phyloP scores from a whole-genome alignment of 2,888 invertebrate species.

The Rhingia campestris region DNA sequence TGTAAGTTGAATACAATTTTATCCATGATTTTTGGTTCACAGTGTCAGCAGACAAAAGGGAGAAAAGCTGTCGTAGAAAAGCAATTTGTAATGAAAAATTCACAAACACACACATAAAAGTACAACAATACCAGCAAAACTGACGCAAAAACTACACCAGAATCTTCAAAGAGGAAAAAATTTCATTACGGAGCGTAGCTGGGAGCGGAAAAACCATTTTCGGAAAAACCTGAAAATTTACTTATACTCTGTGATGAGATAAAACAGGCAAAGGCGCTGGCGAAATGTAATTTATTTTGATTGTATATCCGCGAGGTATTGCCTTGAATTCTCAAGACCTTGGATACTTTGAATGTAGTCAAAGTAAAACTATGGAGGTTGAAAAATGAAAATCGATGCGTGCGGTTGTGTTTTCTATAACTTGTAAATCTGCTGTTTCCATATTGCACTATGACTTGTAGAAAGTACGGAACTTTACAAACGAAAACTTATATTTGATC shows the following conservation, averaged over 20 bases:
- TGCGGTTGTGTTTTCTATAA: too few species aligned
- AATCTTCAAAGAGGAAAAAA: conserved; percentile 48
- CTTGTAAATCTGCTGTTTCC: too few species aligned
- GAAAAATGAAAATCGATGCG: too few species aligned
- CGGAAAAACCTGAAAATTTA: conserved; percentile 51
- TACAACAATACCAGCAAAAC: conserved; percentile 21
- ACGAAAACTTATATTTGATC: too few species aligned
- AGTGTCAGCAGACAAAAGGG: conserved; percentile 5
- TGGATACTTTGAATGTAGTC: background rate
- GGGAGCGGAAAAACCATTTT: conserved; percentile 23
- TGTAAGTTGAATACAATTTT: conserved; percentile 47
- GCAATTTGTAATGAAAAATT: conserved; percentile 19
- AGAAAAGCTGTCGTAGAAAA: conserved; percentile 11
- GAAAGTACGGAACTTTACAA: too few species aligned
- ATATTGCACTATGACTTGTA: too few species aligned
- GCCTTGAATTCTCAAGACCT: background rate
- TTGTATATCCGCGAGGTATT: conserved; percentile 15
- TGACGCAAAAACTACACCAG: conserved; percentile 10
- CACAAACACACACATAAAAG: conserved; percentile 22
- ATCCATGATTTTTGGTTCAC: conserved; percentile 35
- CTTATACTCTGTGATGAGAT: conserved; percentile 15
- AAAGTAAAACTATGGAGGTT: too few species aligned
- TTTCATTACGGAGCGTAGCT: conserved; percentile 54
- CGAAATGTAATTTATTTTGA: conserved; percentile 40
- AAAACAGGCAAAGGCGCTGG: conserved; percentile 18